These are phyloP conservation scores for Phalera bucephala DNA, from an alignment of 2,888 invertebrate species.

Conservation along the genomic window DNA sequence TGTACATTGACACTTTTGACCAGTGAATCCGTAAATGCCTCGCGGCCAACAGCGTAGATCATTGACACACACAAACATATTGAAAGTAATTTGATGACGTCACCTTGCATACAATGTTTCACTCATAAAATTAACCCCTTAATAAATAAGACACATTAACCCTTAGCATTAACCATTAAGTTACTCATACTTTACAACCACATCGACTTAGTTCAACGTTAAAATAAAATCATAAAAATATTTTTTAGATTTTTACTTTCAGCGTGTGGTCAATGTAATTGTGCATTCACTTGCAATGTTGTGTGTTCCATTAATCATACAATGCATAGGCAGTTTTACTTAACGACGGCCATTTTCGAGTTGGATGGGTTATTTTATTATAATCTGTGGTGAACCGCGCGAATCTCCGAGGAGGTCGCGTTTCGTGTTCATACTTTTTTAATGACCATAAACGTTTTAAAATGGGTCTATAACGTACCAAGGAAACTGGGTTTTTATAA, in stretches of 20 bases:
- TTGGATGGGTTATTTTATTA: constrained; percentile 53
- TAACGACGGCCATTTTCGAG: constrained; percentile 50
- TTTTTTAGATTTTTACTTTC: constrained; percentile 11
- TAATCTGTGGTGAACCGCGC: constrained; percentile 68
- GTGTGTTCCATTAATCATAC: constrained; percentile 49
- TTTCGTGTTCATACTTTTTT: constrained; percentile 24
- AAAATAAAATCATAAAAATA: constrained; percentile 14
- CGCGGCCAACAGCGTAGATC: too few relatives aligned
- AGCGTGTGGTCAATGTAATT: constrained; percentile 36
- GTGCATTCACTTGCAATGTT: constrained; percentile 36
- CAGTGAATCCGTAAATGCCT: too few relatives aligned
- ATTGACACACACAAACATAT: too few relatives aligned
- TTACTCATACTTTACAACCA: constrained; percentile 8
- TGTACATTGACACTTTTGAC: too few relatives aligned
- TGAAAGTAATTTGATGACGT: too few relatives aligned
- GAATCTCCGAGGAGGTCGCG: constrained; percentile 30
- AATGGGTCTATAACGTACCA: not conserved
- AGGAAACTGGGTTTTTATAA: too few relatives aligned
- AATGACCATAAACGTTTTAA: constrained; percentile 16
- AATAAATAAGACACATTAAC: not conserved
- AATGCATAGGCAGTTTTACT: constrained; percentile 60
- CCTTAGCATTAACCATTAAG: too few relatives aligned
- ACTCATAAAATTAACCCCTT: not conserved
- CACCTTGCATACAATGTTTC: too few relatives aligned
- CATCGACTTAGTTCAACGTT: constrained; percentile 11